Base-by-base conservation (phyloP, 1,140 invertebrate species). In the Drosophila novamexicana region DNA sequence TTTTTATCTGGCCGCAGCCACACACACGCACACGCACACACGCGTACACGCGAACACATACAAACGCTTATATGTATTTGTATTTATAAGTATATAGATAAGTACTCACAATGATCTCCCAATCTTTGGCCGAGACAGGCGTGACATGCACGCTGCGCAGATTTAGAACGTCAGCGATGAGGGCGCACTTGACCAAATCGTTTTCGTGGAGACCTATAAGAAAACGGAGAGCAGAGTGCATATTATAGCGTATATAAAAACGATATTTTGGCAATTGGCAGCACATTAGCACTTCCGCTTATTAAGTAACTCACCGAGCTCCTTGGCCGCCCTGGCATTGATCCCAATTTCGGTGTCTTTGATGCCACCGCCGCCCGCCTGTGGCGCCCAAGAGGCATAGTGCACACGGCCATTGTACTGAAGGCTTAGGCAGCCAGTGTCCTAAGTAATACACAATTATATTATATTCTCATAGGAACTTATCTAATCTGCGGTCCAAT, bases 281-380 rank as follows among this genome's bases (percentile, higher is more conserved):
- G 63, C 22, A 75, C 67, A 74, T 78, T 49, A 10, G 75, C 82
- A 79, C 83, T 82, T 86, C 83, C 79, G 83, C 72, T 34, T 69
- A 75, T 89, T 90, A 81, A 90, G 82, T 86, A 90, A 86, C 84
- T 79, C 54, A 92, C 92, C 92, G 22, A 92, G 91, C 75, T 91
- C 88, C 75, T 92, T 92, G 68, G 92, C 92, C 65, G 92, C 90
- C 67, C 91, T 88, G 81, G 91, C 91, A 91, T 92, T 92, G 65
- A 92, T 92, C 70, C 91, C 92, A 88, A 92, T 92, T 77, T 92
- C 92, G 7, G 82, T 91, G 56, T 92, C 92, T 80, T 91, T 91
- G 61, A 92, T 77, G 54, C 77, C 79, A 18, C 91, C 91, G 14
- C 82, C 83, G 29, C 91, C 89, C 22, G 59, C 63, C 56, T 91